Base-by-base conservation (phyloP, 2,797 vertebrate species). In the Argyrosomus regius region DNA sequence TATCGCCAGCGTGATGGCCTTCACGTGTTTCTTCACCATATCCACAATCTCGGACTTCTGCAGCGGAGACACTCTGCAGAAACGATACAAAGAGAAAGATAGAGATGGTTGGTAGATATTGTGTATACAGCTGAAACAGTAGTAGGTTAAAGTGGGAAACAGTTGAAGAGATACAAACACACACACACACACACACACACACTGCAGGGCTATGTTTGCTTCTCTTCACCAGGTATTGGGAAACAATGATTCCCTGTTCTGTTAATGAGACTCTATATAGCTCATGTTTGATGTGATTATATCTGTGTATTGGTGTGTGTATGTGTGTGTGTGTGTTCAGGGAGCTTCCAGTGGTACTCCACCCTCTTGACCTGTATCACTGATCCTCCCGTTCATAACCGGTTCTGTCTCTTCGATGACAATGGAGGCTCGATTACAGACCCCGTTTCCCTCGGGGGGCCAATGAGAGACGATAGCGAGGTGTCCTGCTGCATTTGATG, bases 41-140 rank as follows among this genome's bases (percentile, higher is more conserved):
- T 99, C 98, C 89, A 99, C 98, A 4, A 99, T 97, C 95, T 99
- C 98, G 0, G 98, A 99, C 95, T 99, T 99, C 95, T 99, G 98
- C 73, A 99, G 95, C 9, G 98, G 98, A 89, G 98, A 99, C 35
- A 99, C 98, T 88, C 98, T 99, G 93, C 59, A 91, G 90, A 73
- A 67, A 54, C 16, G 53, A 54, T 0, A 18, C 8, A 6, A 49
- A 57, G 35, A 39, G 41, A 80, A 24, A 22, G 35, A 65, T 0
- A 4, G 43, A 76, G 48, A 61, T 3, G 48, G 31, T 49, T 54
- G 64, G 41, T 48, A 53, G 31, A 62, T 46, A 26, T 58, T 71
- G 79, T 56, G 63, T 43, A 43, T 16, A 46, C 75, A 74, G 72
- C 80, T 80, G 52, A 2, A 28, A n/a, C 62, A 41, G 60, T 0